Conservation (phyloP, 2,113 vertebrate genomes). For the Brienomyrus brachyistius region DNA sequence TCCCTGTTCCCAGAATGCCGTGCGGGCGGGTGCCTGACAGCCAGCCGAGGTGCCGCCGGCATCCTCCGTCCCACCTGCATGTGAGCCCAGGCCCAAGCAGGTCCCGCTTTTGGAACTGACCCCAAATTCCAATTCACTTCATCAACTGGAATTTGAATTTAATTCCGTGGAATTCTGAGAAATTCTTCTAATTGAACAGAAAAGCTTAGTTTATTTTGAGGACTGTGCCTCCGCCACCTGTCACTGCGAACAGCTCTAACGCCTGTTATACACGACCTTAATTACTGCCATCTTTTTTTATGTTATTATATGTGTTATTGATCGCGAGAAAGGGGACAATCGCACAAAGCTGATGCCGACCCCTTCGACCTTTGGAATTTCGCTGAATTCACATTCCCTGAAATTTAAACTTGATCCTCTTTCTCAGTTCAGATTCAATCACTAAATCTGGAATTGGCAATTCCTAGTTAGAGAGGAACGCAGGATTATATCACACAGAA, state of each 20-base stretch:
- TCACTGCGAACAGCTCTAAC: neutral
- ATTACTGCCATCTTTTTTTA: neutral
- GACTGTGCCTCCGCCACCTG: neutral
- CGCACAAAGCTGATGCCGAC: neutral
- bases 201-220: constrained; percentile 1
- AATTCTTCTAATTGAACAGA: constrained; percentile 7
- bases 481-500: neutral
- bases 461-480: neutral
- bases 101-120: neutral
- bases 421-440: neutral
- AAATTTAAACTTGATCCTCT: neutral
- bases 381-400: neutral
- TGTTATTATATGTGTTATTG: neutral
- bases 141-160: neutral
- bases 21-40: neutral
- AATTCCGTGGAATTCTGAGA: neutral
- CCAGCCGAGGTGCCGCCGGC: neutral
- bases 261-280: neutral
- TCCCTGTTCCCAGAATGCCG: neutral
- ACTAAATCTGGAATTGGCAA: neutral
- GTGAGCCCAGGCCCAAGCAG: neutral
- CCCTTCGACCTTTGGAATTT: neutral
- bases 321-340: neutral
- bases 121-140: neutral
- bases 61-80: neutral